These are phyloP conservation scores for Rafetus swinhoei DNA, from an alignment of 2,113 vertebrate genomes.

Conservation along the genomic window DNA sequence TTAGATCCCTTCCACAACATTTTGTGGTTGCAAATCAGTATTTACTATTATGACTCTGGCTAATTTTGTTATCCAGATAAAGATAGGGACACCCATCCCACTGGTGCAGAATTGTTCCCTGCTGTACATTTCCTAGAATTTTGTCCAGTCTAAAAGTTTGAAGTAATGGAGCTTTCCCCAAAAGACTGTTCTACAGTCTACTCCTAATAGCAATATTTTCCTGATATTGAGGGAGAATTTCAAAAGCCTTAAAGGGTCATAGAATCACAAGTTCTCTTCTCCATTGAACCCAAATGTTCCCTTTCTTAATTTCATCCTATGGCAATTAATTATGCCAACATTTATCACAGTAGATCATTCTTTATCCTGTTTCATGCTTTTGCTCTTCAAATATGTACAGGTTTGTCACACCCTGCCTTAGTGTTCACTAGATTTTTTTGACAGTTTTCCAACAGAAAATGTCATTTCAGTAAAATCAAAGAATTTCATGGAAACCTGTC, in stretches of 20 bases:
- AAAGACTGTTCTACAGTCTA: not conserved
- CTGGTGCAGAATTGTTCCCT: accelerated
- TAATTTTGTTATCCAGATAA: not conserved
- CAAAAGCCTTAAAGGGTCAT: not conserved
- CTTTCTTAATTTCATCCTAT: not conserved
- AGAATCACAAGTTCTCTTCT: not conserved
- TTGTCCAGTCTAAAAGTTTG: not conserved
- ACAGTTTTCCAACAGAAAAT: not conserved
- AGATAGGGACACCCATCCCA: not conserved
- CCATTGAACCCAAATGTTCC: not conserved
- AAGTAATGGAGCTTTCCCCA: not conserved
- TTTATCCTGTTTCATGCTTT: not conserved
- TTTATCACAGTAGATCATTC: not conserved
- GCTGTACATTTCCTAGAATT: not conserved
- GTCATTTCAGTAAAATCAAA: not conserved
- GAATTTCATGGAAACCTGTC: not conserved
- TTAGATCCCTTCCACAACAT: not conserved
- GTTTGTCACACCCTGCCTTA: not conserved
- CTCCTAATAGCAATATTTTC: not conserved
- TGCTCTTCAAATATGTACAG: not conserved
- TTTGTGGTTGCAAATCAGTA: accelerated
- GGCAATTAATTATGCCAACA: not conserved
- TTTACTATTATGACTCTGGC: accelerated
- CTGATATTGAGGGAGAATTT: not conserved
- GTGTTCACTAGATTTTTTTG: not conserved